Conservation (phyloP, 2,888 invertebrate genomes). For the Eristalinus sepulchralis region DNA sequence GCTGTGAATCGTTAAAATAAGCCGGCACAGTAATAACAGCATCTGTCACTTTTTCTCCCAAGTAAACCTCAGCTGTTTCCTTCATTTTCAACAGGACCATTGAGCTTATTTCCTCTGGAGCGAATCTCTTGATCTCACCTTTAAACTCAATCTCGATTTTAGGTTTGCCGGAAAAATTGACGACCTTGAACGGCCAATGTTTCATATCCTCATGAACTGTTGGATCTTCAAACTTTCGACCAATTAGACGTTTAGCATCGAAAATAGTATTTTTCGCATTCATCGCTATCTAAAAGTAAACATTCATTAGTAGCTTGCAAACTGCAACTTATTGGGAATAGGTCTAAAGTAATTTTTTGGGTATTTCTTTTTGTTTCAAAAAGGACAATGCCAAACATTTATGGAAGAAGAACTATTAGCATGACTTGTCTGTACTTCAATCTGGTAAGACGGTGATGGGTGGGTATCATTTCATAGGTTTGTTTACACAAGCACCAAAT, state of each 20-base stretch:
- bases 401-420: too few relatives aligned
- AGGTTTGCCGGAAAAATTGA: conserved; percentile 86
- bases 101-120: conserved; percentile 92
- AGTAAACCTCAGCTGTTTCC: conserved; percentile 88
- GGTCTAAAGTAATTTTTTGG: too few relatives aligned
- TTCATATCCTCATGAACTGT: conserved; percentile 91
- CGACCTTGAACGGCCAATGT: conserved; percentile 89
- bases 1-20: conserved; percentile 91
- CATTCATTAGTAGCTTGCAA: too few relatives aligned
- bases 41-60: conserved; percentile 87
- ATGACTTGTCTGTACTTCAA: too few relatives aligned
- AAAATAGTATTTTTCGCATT: conserved; percentile 91
- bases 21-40: conserved; percentile 93
- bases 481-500: not conserved
- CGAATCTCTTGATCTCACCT: conserved; percentile 88
- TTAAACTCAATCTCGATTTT: conserved; percentile 89
- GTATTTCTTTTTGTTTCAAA: too few relatives aligned
- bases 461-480: too few relatives aligned
- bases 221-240: conserved; percentile 89
- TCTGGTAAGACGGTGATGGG: too few relatives aligned
- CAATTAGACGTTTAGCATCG: conserved; percentile 92
- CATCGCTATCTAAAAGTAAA: conserved; percentile 85
- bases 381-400: too few relatives aligned
- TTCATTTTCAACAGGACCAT: conserved; percentile 94
- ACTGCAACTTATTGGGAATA: too few relatives aligned